Base-by-base conservation (phyloP, 1,140 invertebrate genomes). In the Apolygus lucorum region DNA sequence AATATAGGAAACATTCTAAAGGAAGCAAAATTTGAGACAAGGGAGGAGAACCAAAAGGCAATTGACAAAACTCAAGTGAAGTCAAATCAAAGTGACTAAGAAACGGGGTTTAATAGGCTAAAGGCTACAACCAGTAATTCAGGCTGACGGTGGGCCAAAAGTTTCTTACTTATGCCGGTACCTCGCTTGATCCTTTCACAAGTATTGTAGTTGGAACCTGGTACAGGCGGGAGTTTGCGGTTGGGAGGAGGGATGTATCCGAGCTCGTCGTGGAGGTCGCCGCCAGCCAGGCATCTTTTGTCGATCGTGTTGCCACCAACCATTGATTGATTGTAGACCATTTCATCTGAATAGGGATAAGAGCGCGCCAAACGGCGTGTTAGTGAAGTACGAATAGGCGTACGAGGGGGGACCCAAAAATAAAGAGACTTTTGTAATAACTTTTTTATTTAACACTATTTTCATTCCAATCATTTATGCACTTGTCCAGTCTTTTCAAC, bases 191-290 rank as follows among this genome's bases (percentile, higher is more conserved):
- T 92, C 75, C 91, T 85, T 83, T 94, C 92, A 80, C 92, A 94
- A 27, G 92, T 95, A 79, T 93, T 94, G 81, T 94, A 94, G 79
- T 93, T 93, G 21, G 91, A 92, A 69, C 92, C 92, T 49, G 92
- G 92, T 1, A 95, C 92, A 13, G 92, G 92, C 8, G 92, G 92
- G 54, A 94, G 82, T 80, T 95, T 94, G 71, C 92, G 84, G 78
- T 95, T 95, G 34, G 92, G 92, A 28, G 92, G 92, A 0, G 92
- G 91, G 77, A 95, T 94, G 80, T 95, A 95, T 28, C 92, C 92
- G 2, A 95, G 83, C 79, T 95, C 92, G 77, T 94, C 92, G 13
- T 90, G 86, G 26, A 93, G 81, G 72, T 92, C 90, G 4, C 22
- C 14, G 34, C 34, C 17, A 17, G 34, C 34, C 0, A 89, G 89